These are phyloP conservation scores for Pseudococcus jackbeardsleyi DNA, from an alignment of 2,888 invertebrate genomes.

Conservation along the genomic window DNA sequence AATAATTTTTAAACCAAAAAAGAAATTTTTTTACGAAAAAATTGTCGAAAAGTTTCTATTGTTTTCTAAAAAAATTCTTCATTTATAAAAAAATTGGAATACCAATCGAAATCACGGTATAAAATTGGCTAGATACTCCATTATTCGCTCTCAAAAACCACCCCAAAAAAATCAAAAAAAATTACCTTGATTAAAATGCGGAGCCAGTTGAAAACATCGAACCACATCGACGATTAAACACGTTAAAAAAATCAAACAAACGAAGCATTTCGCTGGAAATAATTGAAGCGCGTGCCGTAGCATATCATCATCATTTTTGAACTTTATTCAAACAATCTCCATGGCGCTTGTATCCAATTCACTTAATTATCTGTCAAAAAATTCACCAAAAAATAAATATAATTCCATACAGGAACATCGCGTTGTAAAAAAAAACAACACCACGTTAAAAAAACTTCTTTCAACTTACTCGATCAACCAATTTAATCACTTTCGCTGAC, in stretches of 20 bases:
- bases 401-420: not conserved
- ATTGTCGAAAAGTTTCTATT: too few relatives aligned
- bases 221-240: not conserved
- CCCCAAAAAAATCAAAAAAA: not conserved
- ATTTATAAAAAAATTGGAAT: too few relatives aligned
- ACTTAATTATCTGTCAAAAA: not conserved
- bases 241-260: slow-evolving; percentile 42
- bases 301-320: slow-evolving; percentile 56
- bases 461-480: not conserved
- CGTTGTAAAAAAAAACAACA: not conserved
- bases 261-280: not conserved
- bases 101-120: too few relatives aligned
- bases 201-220: slow-evolving; percentile 37
- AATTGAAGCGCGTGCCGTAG: slow-evolving; percentile 39
- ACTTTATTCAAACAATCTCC: slow-evolving; percentile 20
- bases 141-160: too few relatives aligned
- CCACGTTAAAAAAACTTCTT: not conserved
- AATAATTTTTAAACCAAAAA: too few relatives aligned
- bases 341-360: slow-evolving; percentile 14
- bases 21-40: too few relatives aligned
- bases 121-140: too few relatives aligned
- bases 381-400: not conserved
- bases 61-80: too few relatives aligned
- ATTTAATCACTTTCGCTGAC: slow-evolving; percentile 30
- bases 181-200: slow-evolving; percentile 56